These are phyloP conservation scores for Esox masquinongy DNA, from an alignment of 2,797 vertebrate species.

Conservation along the genomic window DNA sequence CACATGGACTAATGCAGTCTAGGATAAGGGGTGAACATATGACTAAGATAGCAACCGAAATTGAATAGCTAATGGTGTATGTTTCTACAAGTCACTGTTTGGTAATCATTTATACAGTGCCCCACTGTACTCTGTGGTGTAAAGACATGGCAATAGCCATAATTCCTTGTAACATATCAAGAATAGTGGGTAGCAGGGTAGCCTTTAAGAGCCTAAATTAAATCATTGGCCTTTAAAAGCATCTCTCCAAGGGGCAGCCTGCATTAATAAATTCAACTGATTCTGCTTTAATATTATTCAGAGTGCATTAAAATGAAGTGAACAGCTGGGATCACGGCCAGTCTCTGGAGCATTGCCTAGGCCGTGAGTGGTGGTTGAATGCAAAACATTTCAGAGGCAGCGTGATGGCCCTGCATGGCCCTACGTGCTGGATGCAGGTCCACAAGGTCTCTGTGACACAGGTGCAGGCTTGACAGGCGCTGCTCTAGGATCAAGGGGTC, in stretches of 20 bases:
- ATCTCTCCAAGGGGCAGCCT: conserved; percentile 74
- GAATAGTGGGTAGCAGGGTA: conserved; percentile 55
- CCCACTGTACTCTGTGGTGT: conserved; percentile 59
- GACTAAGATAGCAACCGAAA: conserved; percentile 64
- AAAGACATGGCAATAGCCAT: conserved; percentile 71
- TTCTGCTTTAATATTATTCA: conserved; percentile 81
- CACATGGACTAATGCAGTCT: conserved; percentile 54
- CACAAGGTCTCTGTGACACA: conserved; percentile 71
- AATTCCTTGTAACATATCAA: conserved; percentile 74
- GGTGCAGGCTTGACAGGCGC: conserved; percentile 76
- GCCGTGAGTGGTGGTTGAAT: conserved; percentile 56
- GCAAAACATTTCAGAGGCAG: conserved; percentile 61
- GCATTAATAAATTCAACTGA: conserved; percentile 80
- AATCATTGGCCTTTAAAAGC: conserved; percentile 83
- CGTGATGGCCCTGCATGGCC: conserved; percentile 9
- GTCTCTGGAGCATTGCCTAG: conserved; percentile 67
- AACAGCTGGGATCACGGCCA: conserved; percentile 77
- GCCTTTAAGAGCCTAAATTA: conserved; percentile 80
- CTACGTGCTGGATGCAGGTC: conserved; percentile 35
- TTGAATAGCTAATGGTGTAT: conserved; percentile 62
- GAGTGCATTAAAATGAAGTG: conserved; percentile 79
- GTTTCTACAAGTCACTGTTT: conserved; percentile 61
- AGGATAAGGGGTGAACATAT: conserved; percentile 47
- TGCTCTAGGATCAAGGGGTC: conserved; percentile 71
- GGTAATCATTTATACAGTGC: conserved; percentile 70